Evolutionary conservation across 2,113 vertebrate species (phyloP).

Genomic region (Tupaia tana): DNA sequence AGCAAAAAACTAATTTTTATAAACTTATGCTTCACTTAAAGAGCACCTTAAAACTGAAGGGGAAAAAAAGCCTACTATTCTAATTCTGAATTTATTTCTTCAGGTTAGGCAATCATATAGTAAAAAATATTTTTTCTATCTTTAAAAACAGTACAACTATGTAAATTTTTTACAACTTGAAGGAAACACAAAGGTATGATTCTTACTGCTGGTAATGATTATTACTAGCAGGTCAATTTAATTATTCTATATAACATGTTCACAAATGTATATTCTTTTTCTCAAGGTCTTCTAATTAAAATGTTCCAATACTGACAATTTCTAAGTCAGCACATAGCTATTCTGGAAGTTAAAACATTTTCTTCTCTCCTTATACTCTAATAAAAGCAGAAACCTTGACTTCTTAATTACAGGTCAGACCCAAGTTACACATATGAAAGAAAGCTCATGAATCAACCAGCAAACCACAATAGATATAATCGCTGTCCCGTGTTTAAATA

Average conservation of each 20-base stretch:
- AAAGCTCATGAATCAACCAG: neutral
- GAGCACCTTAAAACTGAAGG: slow-evolving; percentile 25
- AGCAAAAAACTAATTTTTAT: slow-evolving; percentile 48
- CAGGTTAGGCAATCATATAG: neutral
- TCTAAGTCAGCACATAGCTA: slow-evolving; percentile 17
- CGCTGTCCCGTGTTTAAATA: neutral
- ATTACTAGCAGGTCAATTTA: neutral
- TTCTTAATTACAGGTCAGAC: slow-evolving; percentile 12
- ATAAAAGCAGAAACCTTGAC: neutral
- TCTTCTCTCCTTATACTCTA: neutral
- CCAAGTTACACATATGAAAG: slow-evolving; percentile 25
- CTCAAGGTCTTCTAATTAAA: neutral
- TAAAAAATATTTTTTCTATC: neutral
- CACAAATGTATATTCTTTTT: neutral
- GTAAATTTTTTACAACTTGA: neutral
- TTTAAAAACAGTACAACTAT: slow-evolving; percentile 12
- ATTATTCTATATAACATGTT: neutral
- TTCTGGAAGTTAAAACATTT: neutral
- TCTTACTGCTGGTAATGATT: neutral
- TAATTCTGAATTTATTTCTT: slow-evolving; percentile 44
- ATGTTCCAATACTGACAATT: neutral
- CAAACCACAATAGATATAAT: neutral
- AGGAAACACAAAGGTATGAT: slow-evolving; percentile 6
- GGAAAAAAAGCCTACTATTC: neutral
- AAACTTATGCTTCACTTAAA: slow-evolving; percentile 54